Percentiles rank a stretch among this genome's conserved stretches.
phyloP scores from a whole-genome alignment of 2,888 invertebrate species.

The Cepaea hortensis region DNA sequence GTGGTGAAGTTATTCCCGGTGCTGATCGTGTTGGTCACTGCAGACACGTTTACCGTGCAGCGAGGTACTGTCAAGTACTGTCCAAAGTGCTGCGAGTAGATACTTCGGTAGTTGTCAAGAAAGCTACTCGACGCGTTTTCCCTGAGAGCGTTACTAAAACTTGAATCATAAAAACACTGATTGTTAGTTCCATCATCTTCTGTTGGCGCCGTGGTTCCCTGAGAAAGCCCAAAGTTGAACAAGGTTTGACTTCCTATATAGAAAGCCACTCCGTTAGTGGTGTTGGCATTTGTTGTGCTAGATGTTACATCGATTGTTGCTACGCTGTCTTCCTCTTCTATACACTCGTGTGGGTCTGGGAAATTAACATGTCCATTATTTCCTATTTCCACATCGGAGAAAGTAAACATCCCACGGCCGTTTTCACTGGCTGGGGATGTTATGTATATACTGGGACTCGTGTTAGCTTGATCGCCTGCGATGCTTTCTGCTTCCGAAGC shows the following conservation, averaged over 20 bases:
- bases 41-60: slow-evolving; percentile 17
- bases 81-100: slow-evolving; percentile 13
- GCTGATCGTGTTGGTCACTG: slow-evolving; percentile 9
- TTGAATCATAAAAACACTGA: not conserved
- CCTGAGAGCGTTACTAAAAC: not conserved
- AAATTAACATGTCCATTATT: not conserved
- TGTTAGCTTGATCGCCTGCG: slow-evolving; percentile 13
- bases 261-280: slow-evolving; percentile 20
- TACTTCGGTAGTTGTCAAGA: not conserved
- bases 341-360: not conserved
- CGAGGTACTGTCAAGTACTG: slow-evolving; percentile 41
- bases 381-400: slow-evolving; percentile 36
- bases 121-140: not conserved
- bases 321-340: slow-evolving; percentile 23
- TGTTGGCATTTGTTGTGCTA: slow-evolving; percentile 17
- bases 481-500: slow-evolving; percentile 37
- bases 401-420: slow-evolving; percentile 18
- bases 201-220: not conserved
- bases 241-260: slow-evolving; percentile 42
- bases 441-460: slow-evolving; percentile 47
- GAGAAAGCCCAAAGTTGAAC: not conserved
- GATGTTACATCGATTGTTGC: slow-evolving; percentile 21
- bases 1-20: slow-evolving; percentile 13
- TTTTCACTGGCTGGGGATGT: slow-evolving; percentile 48
- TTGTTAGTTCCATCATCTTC: not conserved